Evolutionary conservation across 2,113 vertebrate species (phyloP).

Genomic region (Sorex fumeus): DNA sequence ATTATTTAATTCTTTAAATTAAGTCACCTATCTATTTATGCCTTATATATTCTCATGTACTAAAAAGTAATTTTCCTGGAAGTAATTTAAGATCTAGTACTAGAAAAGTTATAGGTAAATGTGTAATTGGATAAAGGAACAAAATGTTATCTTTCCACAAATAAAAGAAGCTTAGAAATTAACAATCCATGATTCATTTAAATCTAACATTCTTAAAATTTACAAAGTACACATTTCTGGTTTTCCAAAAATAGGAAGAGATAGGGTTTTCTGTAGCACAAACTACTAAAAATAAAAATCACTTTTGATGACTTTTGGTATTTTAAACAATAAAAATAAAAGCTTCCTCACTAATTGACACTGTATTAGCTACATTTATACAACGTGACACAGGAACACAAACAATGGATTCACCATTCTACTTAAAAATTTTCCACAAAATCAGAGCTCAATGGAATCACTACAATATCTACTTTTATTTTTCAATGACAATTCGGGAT

Average conservation of each 20-base stretch:
- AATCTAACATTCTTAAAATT: slow-evolving; percentile 40
- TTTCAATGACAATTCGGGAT: slow-evolving; percentile 36
- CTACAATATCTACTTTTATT: neutral
- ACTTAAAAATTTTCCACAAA: slow-evolving; percentile 37
- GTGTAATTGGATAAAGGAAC: neutral
- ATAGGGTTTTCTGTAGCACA: neutral
- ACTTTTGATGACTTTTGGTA: neutral
- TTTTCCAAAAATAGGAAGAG: slow-evolving; percentile 58
- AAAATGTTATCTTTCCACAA: slow-evolving; percentile 32
- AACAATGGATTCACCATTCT: neutral
- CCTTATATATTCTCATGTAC: neutral
- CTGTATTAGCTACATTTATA: neutral
- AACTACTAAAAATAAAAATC: neutral
- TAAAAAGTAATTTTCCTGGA: slow-evolving; percentile 41
- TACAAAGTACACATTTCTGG: neutral
- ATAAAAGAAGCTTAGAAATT: slow-evolving; percentile 29
- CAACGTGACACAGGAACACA: neutral
- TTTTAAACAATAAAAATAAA: slow-evolving; percentile 33
- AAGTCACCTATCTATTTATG: neutral
- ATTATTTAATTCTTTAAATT: slow-evolving; percentile 13
- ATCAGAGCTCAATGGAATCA: slow-evolving; percentile 31
- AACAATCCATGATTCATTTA: slow-evolving; percentile 45
- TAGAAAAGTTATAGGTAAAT: slow-evolving; percentile 4
- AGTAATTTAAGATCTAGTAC: neutral
- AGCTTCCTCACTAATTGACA: neutral